Percentiles rank a stretch among this genome's conserved stretches.
phyloP scores from a whole-genome alignment of 37 sponge, comb jelly and placozoan genomes.

The Beroe ovata region DNA sequence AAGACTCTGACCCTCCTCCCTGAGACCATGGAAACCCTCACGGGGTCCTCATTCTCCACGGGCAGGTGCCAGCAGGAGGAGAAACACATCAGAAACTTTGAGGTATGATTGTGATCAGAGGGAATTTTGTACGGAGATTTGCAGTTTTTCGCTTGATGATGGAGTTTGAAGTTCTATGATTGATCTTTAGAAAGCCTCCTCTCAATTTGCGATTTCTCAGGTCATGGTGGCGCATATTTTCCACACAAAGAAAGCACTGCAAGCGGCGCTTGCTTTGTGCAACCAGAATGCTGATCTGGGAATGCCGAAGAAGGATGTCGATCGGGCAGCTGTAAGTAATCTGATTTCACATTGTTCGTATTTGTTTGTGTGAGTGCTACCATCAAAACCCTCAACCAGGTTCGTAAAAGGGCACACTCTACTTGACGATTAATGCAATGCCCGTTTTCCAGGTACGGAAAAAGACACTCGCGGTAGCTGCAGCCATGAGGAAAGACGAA shows the following conservation, averaged over 20 bases:
- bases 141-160: no score
- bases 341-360: no score
- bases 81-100: conserved; percentile 22
- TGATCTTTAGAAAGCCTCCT: background rate
- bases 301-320: conserved; percentile 59
- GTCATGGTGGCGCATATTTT: conserved; percentile 59
- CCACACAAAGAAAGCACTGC: conserved; percentile 47
- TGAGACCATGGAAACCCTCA: conserved; percentile 40
- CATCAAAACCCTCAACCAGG: no score
- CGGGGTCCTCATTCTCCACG: background rate
- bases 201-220: background rate
- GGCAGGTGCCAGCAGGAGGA: conserved; percentile 60
- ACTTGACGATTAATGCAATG: no score
- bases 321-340: conserved; percentile 31
- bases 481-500: conserved; percentile 66
- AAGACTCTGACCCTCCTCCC: conserved; percentile 37
- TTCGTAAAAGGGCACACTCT: no score
- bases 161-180: no score
- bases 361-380: no score
- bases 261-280: conserved; percentile 20
- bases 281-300: conserved; percentile 53
- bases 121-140: no score
- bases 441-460: conserved; percentile 25
- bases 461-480: conserved; percentile 57
- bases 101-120: conserved; percentile 11